Base-by-base conservation (phyloP, 1,140 invertebrate species). In the Papilio xuthus region DNA sequence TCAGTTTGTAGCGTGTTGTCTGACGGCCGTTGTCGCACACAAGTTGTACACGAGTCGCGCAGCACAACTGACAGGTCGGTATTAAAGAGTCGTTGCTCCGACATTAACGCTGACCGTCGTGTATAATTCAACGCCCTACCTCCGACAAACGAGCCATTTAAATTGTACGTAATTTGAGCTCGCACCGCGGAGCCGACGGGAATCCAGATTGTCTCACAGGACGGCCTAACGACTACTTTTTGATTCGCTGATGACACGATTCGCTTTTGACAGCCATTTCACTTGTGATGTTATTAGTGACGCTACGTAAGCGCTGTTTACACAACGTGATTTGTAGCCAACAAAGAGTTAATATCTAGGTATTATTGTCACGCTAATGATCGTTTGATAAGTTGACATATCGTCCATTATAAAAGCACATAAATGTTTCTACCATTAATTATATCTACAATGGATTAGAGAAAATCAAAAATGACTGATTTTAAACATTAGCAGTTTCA, bases 91-190 rank as follows among this genome's bases (percentile, higher is more conserved):
- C 85, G 78, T 78, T 85, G 81, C 82, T 82, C 85, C 78, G 79
- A 81, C 85, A 84, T 85, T 86, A 85, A 73, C 60, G 37, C 74
- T 63, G 74, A 80, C 79, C 74, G 77, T 78, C 47, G 63, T 37
- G 83, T 78, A 78, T 84, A 84, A 86, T 86, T 84, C 84, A 80
- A 83, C 79, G 81, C 81, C 81, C 76, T 81, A 81, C 83, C 83
- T 81, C 83, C 79, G 85, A 82, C 85, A 81, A 82, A 83, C 79
- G 72, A 72, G 78, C 79, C 76, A 81, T 83, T 81, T 79, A 80
- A 82, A 82, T 82, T 81, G 75, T 74, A 77, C 44, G 72, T 81
- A 79, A 76, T 67, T 42, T 41, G 73, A 77, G 71, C 53, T 60
- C 32, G 42, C 50, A 41, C 18, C 28, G 18, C 28, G 28, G 10